These are phyloP conservation scores for Hydropsyche tenuis DNA, from an alignment of 1,140 invertebrate species.

Conservation along the genomic window DNA sequence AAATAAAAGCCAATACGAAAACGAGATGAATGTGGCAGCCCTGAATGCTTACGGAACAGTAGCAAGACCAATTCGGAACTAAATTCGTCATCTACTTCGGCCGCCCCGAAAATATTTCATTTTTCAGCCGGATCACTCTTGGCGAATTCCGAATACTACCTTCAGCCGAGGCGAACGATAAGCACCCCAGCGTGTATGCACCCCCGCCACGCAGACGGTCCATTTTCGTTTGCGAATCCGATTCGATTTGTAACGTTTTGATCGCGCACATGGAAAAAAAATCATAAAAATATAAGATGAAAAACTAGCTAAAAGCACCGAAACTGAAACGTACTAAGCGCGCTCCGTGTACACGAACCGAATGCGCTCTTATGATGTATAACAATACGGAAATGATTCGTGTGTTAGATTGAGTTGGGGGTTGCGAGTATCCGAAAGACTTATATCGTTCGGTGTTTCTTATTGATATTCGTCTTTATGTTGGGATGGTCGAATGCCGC, in stretches of 20 bases:
- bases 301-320: conserved; percentile 43
- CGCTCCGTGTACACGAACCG: background rate
- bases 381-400: background rate
- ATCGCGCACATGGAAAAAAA: conserved; percentile 40
- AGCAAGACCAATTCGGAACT: conserved; percentile 51
- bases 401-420: background rate
- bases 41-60: conserved; percentile 42
- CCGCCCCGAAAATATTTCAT: conserved; percentile 50
- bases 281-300: conserved; percentile 52
- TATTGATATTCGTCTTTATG: background rate
- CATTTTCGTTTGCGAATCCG: conserved; percentile 1
- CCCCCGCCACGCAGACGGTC: background rate
- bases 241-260: conserved; percentile 32
- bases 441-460: background rate
- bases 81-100: conserved; percentile 51
- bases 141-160: conserved; percentile 32
- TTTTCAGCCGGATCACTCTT: conserved; percentile 49
- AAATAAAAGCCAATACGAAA: background rate
- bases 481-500: background rate
- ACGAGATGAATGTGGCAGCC: conserved; percentile 37
- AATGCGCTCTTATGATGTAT: background rate
- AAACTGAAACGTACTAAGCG: conserved; percentile 23
- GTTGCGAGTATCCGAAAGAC: background rate
- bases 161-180: background rate
- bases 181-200: background rate